These are phyloP conservation scores for Cataglyphis cursor DNA, from an alignment of 2,888 invertebrate genomes.

Conservation along the genomic window DNA sequence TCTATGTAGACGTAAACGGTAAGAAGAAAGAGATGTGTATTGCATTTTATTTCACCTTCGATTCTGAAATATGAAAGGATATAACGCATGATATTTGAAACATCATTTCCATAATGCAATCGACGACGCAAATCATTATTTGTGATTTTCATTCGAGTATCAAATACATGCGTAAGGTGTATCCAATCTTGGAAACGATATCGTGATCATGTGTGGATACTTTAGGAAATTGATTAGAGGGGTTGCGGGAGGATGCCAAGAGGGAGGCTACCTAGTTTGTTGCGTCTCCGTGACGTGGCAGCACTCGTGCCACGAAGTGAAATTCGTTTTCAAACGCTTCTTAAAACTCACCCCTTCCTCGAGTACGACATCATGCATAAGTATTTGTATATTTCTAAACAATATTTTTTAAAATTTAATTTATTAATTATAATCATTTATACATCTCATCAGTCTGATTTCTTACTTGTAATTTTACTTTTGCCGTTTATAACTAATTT, in stretches of 20 bases:
- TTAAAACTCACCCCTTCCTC: conserved; percentile 12
- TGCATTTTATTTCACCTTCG: background rate
- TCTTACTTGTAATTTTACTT: background rate
- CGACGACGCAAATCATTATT: background rate
- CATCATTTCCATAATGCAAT: background rate
- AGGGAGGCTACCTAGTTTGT: conserved; percentile 82
- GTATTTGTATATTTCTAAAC: background rate
- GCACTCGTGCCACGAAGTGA: conserved; percentile 80
- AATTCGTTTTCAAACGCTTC: conserved; percentile 58
- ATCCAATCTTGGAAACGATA: conserved; percentile 55
- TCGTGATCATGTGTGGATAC: conserved; percentile 79
- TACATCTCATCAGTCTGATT: background rate
- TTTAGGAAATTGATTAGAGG: conserved; percentile 81
- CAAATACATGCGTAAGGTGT: background rate
- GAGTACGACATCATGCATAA: background rate
- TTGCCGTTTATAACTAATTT: background rate
- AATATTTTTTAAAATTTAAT: background rate
- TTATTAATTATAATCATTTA: background rate
- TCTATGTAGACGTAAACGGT: background rate
- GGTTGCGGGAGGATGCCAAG: conserved; percentile 75
- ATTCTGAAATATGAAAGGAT: background rate
- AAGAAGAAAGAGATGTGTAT: background rate
- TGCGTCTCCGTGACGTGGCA: conserved; percentile 84
- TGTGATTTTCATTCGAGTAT: background rate
- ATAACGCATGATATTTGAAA: background rate